Conservation (phyloP, 2,113 vertebrate genomes). For the Isichthys henryi region DNA sequence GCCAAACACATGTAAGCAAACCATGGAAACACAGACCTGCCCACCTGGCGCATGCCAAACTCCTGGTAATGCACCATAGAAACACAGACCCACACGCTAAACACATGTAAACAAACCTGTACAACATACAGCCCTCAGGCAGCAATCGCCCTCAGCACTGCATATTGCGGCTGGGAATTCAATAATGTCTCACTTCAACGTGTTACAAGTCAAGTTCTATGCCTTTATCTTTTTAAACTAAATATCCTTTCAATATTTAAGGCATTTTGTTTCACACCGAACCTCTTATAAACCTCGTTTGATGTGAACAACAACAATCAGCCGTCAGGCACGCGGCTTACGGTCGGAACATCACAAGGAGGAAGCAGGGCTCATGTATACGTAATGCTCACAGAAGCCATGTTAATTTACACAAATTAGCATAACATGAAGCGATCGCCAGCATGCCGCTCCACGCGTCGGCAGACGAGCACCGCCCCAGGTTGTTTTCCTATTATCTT, state of each 20-base stretch:
- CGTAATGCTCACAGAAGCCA: conserved; percentile 25
- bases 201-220: not conserved
- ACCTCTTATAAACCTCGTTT: not conserved
- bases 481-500: not conserved
- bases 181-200: too few species aligned
- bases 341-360: not conserved
- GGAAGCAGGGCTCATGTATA: conserved; percentile 18
- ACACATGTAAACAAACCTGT: not conserved
- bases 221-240: not conserved
- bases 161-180: not conserved
- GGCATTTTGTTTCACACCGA: not conserved
- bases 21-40: too few species aligned
- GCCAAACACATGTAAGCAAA: too few species aligned
- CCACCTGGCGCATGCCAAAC: too few species aligned
- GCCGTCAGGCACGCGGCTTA: not conserved
- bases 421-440: conserved; percentile 32
- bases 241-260: not conserved
- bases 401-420: conserved; percentile 49
- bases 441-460: not conserved
- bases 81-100: too few species aligned
- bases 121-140: not conserved
- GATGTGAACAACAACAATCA: not conserved
- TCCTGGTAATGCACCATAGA: too few species aligned
- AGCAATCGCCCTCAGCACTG: not conserved
- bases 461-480: not conserved